Percentiles rank a stretch among this genome's conserved stretches.
Conservation (phyloP, 2,797 vertebrate genomes). For the Lepilemur septentrionalis region DNA sequence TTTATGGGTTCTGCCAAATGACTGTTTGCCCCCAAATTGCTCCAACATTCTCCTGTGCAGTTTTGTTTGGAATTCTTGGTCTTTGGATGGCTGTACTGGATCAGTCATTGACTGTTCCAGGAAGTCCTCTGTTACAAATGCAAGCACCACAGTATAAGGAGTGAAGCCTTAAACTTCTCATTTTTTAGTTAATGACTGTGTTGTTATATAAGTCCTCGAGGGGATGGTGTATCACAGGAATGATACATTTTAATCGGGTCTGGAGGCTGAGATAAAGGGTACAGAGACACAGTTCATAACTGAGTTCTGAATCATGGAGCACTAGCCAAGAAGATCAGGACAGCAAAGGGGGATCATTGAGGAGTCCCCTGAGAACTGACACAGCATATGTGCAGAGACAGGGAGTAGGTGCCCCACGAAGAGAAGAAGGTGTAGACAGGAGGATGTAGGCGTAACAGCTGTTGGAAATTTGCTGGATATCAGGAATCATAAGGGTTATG, state of each 20-base stretch:
- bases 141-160: background rate
- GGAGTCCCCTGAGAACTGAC: background rate
- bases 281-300: background rate
- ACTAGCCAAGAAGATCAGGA: rapidly evolving
- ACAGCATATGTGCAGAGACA: background rate
- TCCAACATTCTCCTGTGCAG: background rate
- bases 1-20: background rate
- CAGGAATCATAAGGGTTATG: background rate
- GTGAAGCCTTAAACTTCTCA: background rate
- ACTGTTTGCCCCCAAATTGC: background rate
- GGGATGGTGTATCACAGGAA: background rate
- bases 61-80: background rate
- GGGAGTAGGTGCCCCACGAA: background rate
- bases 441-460: background rate
- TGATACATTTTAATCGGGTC: background rate
- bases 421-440: background rate
- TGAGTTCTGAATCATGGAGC: background rate
- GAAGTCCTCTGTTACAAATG: background rate
- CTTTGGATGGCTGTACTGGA: background rate
- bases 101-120: background rate
- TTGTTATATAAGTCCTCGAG: background rate
- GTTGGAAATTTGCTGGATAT: background rate
- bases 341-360: background rate
- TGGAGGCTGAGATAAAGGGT: background rate
- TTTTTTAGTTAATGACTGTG: background rate